Evolutionary conservation across 2,888 invertebrate species (phyloP), one percentile per base, ranked within the genome.

Genomic region (Microctonus hyperodae): DNA sequence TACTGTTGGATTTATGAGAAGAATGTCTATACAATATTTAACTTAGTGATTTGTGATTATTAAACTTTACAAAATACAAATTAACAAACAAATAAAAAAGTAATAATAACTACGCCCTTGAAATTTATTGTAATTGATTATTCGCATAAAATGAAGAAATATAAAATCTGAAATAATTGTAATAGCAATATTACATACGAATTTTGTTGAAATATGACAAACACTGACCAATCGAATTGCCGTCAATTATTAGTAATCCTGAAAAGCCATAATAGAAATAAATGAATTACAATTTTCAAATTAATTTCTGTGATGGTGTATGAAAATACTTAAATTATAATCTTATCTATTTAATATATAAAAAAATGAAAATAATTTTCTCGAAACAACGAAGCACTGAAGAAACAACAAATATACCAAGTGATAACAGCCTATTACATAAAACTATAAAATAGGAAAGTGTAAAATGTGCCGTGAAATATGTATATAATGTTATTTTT

Each of bases 201-300:
- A 55, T 33, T 55, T 25, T 33, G 33, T 33, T 10, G n/a, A 16
- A 11, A 13, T 55, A 31, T 28, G 31, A 53, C 2, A 9, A 53
- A 22, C 31, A 71, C 73, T 74, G 73, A 74, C 74, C 71, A 75
- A 74, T 69, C 70, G 73, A 76, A 73, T 44, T 72, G 65, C 65
- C 75, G 79, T 79, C 80, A 79, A 80, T 80, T 79, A 80, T 70
- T 72, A 74, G 67, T 16, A 44, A 44, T 51, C 11, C 11, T 23
- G 25, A 23, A 13, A 23, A 25, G 11, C 11, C 16, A 23, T 25
- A 23, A 51, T 13, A 51, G 1, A 11, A 25, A 23, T 13, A 13
- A 51, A 51, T 23, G 25, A 55, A 55, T 44, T n/a, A n/a, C 16
- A 16, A 16, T n/a, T n/a, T n/a, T n/a, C n/a, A n/a, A n/a, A 33